Conservation (phyloP, 2,113 vertebrate genomes). For the Micronycteris hirsuta region DNA sequence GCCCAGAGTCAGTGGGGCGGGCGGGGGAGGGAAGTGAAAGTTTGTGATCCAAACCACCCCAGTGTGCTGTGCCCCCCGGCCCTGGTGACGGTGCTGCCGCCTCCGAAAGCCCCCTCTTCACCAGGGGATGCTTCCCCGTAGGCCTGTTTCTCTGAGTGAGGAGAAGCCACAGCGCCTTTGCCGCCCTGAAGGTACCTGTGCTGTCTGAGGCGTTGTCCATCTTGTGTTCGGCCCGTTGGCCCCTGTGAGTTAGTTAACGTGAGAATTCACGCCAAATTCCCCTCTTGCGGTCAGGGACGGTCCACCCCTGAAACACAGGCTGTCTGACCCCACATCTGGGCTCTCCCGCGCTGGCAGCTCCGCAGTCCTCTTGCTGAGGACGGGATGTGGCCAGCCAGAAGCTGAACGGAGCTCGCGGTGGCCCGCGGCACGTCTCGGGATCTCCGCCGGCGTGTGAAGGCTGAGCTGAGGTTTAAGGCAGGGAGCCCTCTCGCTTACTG, state of each 20-base stretch:
- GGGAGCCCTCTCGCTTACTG: neutral
- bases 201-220: neutral
- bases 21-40: fast-evolving
- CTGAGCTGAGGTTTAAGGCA: neutral
- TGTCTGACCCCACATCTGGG: fast-evolving
- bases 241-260: neutral
- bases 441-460: neutral
- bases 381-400: neutral
- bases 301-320: neutral
- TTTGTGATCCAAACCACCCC: fast-evolving
- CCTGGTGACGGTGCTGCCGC: too few species aligned
- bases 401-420: neutral
- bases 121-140: neutral
- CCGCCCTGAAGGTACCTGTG: neutral
- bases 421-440: neutral
- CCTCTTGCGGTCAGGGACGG: neutral
- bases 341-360: fast-evolving
- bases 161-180: neutral
- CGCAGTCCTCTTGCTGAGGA: fast-evolving
- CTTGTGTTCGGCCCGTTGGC: neutral
- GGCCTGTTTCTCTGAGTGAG: neutral
- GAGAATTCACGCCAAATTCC: neutral
- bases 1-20: neutral
- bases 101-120: neutral
- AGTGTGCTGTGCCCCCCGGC: neutral